Evolutionary conservation across 1,140 invertebrate species (phyloP), one percentile per base, ranked within the genome.

Genomic region (Araneus ventricosus): DNA sequence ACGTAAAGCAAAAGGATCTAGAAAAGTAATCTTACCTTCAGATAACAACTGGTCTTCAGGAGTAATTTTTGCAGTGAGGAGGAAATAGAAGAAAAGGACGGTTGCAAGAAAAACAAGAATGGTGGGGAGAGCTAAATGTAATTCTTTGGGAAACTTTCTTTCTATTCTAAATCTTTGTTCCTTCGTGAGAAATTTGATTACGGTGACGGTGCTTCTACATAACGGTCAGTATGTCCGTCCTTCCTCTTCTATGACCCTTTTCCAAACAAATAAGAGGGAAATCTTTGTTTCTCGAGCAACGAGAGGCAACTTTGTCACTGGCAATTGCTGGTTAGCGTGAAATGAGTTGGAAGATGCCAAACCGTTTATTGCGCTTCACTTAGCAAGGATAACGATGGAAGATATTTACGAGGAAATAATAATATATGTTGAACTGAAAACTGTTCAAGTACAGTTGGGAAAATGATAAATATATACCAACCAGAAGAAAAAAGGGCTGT

Each of bases 271-370:
- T 67, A 67, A 67, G 45, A 52, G 63, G 27, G 27, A 67, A 67
- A n/a, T 14, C 24, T 67, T 67, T 67, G 8, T 67, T 67, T 67
- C 63, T 67, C 24, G n/a, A 27, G 24, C 24, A 67, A 67, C 7
- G 8, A 4, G 27, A 67, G 8, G 63, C 63, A 67, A 67, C 63
- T 67, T 67, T 67, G n/a, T 67, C 63, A 3, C 24, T 30, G 63
- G 63, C 63, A 67, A 67, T 67, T 67, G 27, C 63, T 67, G 63
- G 63, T 67, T 67, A 14, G n/a, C n/a, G 63, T 67, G 63, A 67
- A 67, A 27, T 67, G 63, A 67, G 63, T 67, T 67, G 63, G 63
- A 67, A 67, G 63, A 67, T 67, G 63, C 63, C 63, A 67, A 67
- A 67, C 63, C 63, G 63, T 67, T 67, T 67, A 67, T 67, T 67